phyloP scores from a whole-genome alignment of 1,140 invertebrate species.

The Apocrypta bakeri region DNA sequence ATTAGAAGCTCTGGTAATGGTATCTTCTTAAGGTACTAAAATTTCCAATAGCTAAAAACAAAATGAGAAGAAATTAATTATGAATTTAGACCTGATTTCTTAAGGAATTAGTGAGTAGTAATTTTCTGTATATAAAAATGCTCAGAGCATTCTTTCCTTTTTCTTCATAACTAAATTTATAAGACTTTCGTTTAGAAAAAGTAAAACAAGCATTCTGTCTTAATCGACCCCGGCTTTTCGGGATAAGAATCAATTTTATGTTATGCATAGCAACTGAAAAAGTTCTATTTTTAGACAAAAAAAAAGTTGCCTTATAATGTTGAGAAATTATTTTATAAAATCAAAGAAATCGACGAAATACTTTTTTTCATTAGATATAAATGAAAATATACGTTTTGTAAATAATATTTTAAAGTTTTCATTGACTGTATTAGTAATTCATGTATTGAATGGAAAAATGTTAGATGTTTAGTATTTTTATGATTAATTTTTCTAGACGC shows the following conservation, averaged over 20 bases:
- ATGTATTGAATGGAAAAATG: slow-evolving; percentile 11
- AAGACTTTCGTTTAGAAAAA: slow-evolving; percentile 13
- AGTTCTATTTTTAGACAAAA: slow-evolving; percentile 38
- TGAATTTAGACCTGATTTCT: slow-evolving; percentile 23
- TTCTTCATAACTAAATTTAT: background rate
- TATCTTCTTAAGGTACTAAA: background rate
- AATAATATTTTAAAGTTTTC: slow-evolving; percentile 21
- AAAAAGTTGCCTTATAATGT: slow-evolving; percentile 35
- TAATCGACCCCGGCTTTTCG: slow-evolving; percentile 8
- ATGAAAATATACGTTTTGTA: slow-evolving; percentile 9
- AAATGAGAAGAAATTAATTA: background rate
- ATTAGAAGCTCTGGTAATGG: background rate
- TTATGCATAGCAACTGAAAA: slow-evolving; percentile 37
- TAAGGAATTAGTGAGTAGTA: slow-evolving; percentile 12
- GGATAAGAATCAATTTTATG: background rate
- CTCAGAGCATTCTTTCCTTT: slow-evolving; percentile 41
- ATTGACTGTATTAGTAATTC: slow-evolving; percentile 1
- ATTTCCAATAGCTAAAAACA: background rate
- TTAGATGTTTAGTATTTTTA: background rate
- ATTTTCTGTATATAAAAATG: slow-evolving; percentile 45
- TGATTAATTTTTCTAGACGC: slow-evolving; percentile 1
- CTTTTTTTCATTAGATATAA: background rate
- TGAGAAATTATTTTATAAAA: slow-evolving; percentile 30
- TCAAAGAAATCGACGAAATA: background rate
- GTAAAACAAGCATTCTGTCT: slow-evolving; percentile 28